phyloP scores from a whole-genome alignment of 2,113 vertebrate genomes.

The rat (Rattus norvegicus) region GRCr8 NC_086020.1:22254501-22255000 shows the following conservation, averaged over 20 bases:
- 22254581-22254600: neutral
- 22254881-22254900: constrained; percentile 35
- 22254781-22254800: constrained; percentile 26
- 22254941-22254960: neutral
- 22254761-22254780: constrained; percentile 38
- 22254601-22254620: neutral
- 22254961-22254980: neutral
- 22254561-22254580: neutral
- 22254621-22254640: neutral
- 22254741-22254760: constrained; percentile 35
- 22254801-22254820: constrained; percentile 35
- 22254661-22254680: constrained; percentile 44
- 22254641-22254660: constrained; percentile 35
- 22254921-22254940: neutral
- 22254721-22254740: constrained; percentile 42
- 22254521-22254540: neutral
- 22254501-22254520: neutral
- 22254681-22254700: constrained; percentile 30
- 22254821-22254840: constrained; percentile 31
- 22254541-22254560: neutral
- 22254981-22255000: neutral
- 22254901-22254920: neutral
- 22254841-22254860: neutral
- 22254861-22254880: constrained; percentile 16
- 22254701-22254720: neutral